These are phyloP conservation scores for Seladonia tumulorum DNA, from an alignment of 2,888 invertebrate genomes.

Conservation along the genomic window DNA sequence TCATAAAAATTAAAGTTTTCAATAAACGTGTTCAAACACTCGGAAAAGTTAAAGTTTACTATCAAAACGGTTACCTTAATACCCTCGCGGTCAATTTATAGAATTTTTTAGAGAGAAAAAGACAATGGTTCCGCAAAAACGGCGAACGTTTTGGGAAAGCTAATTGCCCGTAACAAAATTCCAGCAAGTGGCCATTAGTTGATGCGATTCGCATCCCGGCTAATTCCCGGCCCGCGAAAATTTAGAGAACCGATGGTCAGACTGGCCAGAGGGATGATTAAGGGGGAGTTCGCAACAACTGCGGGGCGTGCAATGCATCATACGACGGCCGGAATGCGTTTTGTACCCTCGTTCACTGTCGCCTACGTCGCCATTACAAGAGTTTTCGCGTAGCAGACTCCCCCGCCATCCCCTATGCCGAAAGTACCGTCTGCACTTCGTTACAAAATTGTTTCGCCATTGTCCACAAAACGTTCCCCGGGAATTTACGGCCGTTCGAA, in stretches of 20 bases:
- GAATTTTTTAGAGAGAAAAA: background rate
- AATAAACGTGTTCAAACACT: background rate
- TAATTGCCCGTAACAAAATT: background rate
- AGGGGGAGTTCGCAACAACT: constrained; percentile 54
- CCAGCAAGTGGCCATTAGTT: constrained; percentile 27
- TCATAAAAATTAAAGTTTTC: background rate
- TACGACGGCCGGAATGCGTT: constrained; percentile 61
- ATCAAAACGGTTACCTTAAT: background rate
- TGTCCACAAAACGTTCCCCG: constrained; percentile 60
- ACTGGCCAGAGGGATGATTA: background rate
- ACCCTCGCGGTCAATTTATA: background rate
- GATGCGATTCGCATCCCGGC: constrained; percentile 20
- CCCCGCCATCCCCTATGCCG: background rate
- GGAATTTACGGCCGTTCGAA: constrained; percentile 61
- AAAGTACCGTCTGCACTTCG: constrained; percentile 58
- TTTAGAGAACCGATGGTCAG: constrained; percentile 21
- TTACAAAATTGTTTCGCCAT: constrained; percentile 68
- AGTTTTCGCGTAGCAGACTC: constrained; percentile 47
- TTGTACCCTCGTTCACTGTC: constrained; percentile 48
- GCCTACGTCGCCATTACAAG: constrained; percentile 51
- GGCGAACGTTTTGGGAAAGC: background rate
- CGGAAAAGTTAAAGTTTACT: background rate
- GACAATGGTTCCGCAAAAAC: background rate
- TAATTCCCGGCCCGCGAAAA: constrained; percentile 38
- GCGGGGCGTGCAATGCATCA: constrained; percentile 60